A percentile compares a stretch with the other conserved stretches of the same genome.
phyloP scores from a whole-genome alignment of 2,113 vertebrate genomes.

The Limanda limanda region DNA sequence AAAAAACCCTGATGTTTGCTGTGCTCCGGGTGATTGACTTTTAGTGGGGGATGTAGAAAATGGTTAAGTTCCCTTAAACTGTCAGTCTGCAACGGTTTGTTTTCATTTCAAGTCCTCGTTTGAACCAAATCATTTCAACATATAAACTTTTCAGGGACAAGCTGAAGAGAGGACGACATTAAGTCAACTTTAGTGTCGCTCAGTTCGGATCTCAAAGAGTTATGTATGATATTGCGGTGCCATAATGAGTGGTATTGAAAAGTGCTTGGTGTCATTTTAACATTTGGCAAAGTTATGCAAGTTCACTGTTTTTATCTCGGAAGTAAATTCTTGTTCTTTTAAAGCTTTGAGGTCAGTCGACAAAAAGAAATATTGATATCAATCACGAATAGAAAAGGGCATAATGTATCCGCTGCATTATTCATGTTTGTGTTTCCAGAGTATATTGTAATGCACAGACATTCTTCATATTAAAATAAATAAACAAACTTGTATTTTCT shows the following conservation, averaged over 20 bases:
- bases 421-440: conserved; percentile 63
- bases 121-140: conserved; percentile 50
- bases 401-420: conserved; percentile 46
- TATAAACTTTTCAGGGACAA: conserved; percentile 52
- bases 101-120: conserved; percentile 48
- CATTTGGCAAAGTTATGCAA: conserved; percentile 48
- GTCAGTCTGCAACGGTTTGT: conserved; percentile 48
- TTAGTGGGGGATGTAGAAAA: conserved; percentile 21
- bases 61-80: conserved; percentile 49
- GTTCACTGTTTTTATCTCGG: conserved; percentile 37
- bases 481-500: conserved; percentile 5
- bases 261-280: conserved; percentile 43
- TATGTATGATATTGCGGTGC: conserved; percentile 38
- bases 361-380: conserved; percentile 34
- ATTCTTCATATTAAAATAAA: conserved; percentile 76
- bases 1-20: conserved; percentile 39
- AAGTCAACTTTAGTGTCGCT: conserved; percentile 16
- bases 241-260: conserved; percentile 37
- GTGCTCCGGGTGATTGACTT: conserved; percentile 44
- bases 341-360: conserved; percentile 42
- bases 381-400: conserved; percentile 45
- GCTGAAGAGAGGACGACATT: conserved; percentile 12
- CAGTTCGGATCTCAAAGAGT: conserved; percentile 29
- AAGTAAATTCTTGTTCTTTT: conserved; percentile 42
- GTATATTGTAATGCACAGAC: conserved; percentile 67